Evolutionary conservation across 1,140 invertebrate genomes (phyloP).

Genomic region (Eumeta japonica): DNA sequence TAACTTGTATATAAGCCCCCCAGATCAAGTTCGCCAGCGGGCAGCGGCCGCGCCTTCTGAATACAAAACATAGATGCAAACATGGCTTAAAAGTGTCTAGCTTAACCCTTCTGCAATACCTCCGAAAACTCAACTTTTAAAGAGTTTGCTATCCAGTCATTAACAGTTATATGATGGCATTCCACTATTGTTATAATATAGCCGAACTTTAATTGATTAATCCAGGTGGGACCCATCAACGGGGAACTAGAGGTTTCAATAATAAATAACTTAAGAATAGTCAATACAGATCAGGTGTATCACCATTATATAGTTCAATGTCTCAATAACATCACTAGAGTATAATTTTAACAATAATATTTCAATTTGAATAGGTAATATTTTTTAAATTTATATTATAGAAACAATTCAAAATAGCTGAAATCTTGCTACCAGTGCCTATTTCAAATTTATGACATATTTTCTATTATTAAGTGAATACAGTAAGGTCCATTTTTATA

Average conservation of each 20-base stretch:
- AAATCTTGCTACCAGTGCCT: conserved; percentile 12
- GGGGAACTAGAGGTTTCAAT: too few species aligned
- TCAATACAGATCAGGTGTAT: too few species aligned
- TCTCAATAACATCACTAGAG: background rate
- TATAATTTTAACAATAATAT: background rate
- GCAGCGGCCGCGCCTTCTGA: conserved; percentile 8
- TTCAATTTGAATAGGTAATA: background rate
- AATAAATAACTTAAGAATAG: too few species aligned
- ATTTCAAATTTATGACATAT: conserved; percentile 6
- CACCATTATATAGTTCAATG: background rate
- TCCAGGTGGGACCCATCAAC: too few species aligned
- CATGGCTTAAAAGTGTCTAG: background rate
- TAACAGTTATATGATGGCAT: too few species aligned
- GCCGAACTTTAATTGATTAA: too few species aligned
- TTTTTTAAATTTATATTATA: background rate
- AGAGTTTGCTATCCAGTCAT: too few species aligned
- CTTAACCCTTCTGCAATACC: background rate
- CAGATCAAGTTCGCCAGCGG: conserved; percentile 6
- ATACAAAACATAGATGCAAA: background rate
- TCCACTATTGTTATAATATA: too few species aligned
- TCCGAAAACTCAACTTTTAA: background rate
- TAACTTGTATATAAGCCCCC: conserved; percentile 10
- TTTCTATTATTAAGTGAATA: conserved; percentile 6
- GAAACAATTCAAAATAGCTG: conserved; percentile 7
- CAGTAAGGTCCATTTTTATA: conserved; percentile 6